Evolutionary conservation across 1,140 invertebrate genomes (phyloP), one percentile per base, ranked within the genome.

Genomic region (Medauroidea extradentata): DNA sequence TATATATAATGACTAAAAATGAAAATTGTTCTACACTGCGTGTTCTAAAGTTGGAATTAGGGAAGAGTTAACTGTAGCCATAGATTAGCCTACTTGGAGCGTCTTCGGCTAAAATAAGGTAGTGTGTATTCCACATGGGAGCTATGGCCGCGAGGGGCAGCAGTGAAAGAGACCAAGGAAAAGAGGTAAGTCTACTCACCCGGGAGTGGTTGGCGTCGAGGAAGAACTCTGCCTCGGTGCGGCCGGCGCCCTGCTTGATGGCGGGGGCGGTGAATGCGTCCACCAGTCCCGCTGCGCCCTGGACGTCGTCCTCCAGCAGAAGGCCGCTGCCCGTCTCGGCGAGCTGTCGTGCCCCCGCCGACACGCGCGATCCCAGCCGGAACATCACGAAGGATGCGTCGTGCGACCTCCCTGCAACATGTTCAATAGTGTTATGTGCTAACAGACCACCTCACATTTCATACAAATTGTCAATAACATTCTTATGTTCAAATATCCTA

Each of bases 321-420:
- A 89, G 85, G 1, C 85, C 79, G 53, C 86, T 81, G 18, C 90
- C 91, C 29, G 83, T 85, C 73, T 96, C 93, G 9, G 91, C 87
- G 71, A 95, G 93, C 65, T 86, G 80, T 63, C 88, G 86, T 8
- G 94, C 83, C 0, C 88, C 86, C 3, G 80, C 68, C 18, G 88
- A 85, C 1, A 91, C 87, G 27, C 80, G 78, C 54, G 85, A 79
- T 1, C 91, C 91, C 55, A 93, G 76, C 23, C 86, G 82, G 81
- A 93, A 96, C 55, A 95, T 78, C 9, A 81, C 80, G 78, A 89
- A 93, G 18, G 83, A 85, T 60, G 83, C 77, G 71, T 91, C 87
- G 75, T 96, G 93, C 23, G 90, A 91, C 65, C 89, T 84, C 69
- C 93, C 93, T 96, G 80, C 11, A n/a, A n/a, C n/a, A n/a, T n/a